Base-by-base conservation (phyloP, 2,113 vertebrate species). In the Neogobius melanostomus region DNA sequence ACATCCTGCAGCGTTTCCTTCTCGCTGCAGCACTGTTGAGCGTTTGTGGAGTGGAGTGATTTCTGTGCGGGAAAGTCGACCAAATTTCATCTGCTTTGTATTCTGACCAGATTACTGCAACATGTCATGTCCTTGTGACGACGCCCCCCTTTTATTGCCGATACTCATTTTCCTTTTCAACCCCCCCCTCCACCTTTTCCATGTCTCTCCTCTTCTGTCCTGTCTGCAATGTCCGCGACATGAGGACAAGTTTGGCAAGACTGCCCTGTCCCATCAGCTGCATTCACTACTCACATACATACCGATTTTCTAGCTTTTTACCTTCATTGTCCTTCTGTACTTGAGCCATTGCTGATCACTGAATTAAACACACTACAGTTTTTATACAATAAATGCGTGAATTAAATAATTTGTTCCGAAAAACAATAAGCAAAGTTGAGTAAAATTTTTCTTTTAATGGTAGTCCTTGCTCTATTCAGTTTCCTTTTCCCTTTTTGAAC, bases 21-120 rank as follows among this genome's bases (percentile, higher is more conserved):
- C 77, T 72, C 74, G 28, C 72, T 74, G 78, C 81, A 80, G 77
- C 80, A 44, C 64, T 69, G 73, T 76, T 76, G 74, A 73, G 77
- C 68, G 50, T 67, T 69, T 54, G 63, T 53, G 28, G 28, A 28
- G 50, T 79, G 8, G 46, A 47, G 8, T 64, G 75, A 81, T 67
- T 69, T 62, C 69, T 68, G 71, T 12, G 3, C n/a, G 0, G 67
- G 78, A 72, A 74, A 74, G 69, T 79, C 61, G 78, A 77, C 73
- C 63, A 81, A 28, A 77, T 62, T 66, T 69, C 53, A n/a, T 70
- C 88, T 82, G 80, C 62, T 87, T 74, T 81, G 76, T 83, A 91
- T 89, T 88, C 84, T 6, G 56, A 72, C 75, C 73, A 59, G 72
- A 86, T 82, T 82, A 82, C 89, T 85, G 87, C 85, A 86, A 83